Base-by-base conservation (phyloP, 2,797 vertebrate genomes). In the Onychomys arenicola region DNA sequence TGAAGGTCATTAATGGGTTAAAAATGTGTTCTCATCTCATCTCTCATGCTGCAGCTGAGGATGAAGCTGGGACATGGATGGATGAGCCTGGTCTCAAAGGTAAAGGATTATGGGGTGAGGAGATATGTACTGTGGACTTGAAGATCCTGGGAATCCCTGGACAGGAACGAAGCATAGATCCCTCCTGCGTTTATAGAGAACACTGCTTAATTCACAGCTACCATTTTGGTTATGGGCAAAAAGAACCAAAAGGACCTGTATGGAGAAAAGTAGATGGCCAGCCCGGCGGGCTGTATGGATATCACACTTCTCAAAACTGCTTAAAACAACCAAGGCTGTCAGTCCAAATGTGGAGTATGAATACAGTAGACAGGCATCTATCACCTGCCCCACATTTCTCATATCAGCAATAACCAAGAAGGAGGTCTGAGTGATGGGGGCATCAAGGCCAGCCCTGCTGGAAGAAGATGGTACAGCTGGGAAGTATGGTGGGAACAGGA, bases 211-310 rank as follows among this genome's bases (percentile, higher is more conserved):
- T 17, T 46, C 40, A 40, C 71, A 29, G 10, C 32, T 16, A 49
- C 6, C 16, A 76, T 57, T 75, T 43, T 67, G 69, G 59, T 83
- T 73, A 6, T 0, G 8, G 46, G 9, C 29, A 21, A 34, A 52
- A 91, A 29, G 55, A 85, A 27, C 40, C 10, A 0, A 11, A 4
- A 14, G 0, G 16, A 2, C 21, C 83, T 0, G 11, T 37, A 0
- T 0, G 17, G 43, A 78, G 32, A 67, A 0, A 46, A 23, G 67
- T 73, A 76, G 25, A 2, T 14, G 5, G 32, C 34, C 21, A n/a
- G 19, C 1, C 4, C 52, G 7, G 2, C 0, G 57, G n/a, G 9
- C n/a, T 57, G 5, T 0, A 43, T 0, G 5, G 23, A 76, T 7
- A 4, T 12, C 5, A 0, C 16, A 76, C 78, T 63, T 37, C 80